phyloP scores from a whole-genome alignment of 2,888 invertebrate species.

The Anorthoa munda region DNA sequence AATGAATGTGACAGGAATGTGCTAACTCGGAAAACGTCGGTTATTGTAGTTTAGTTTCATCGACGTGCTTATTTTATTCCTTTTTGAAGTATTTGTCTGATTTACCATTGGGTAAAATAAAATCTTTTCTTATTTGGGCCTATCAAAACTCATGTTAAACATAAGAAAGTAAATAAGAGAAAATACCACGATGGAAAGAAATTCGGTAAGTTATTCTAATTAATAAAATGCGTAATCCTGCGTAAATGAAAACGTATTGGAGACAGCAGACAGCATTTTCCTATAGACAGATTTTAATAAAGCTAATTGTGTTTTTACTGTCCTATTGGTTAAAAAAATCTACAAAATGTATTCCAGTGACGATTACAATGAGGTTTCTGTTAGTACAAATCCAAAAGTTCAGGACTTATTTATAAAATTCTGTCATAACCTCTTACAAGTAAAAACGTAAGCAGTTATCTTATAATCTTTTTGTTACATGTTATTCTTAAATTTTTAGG shows the following conservation, averaged over 20 bases:
- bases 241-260: constrained; percentile 18
- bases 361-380: constrained; percentile 86
- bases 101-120: neutral
- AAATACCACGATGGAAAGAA: constrained; percentile 7
- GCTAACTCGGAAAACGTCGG: neutral
- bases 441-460: constrained; percentile 64
- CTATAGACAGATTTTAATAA: constrained; percentile 25
- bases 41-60: no score
- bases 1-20: neutral
- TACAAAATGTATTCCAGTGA: constrained; percentile 88
- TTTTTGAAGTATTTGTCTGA: neutral
- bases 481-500: constrained; percentile 73
- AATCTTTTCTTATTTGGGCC: neutral
- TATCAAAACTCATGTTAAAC: constrained; percentile 5
- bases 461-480: neutral
- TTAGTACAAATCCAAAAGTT: constrained; percentile 10
- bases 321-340: neutral
- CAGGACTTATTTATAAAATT: constrained; percentile 3
- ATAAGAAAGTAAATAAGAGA: neutral
- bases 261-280: constrained; percentile 42
- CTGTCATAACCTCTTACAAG: constrained; percentile 68
- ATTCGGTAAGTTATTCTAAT: constrained; percentile 4
- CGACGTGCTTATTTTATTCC: no score
- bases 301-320: constrained; percentile 15
- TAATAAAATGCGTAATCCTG: constrained; percentile 1